Base-by-base conservation (phyloP, 2,113 vertebrate species). In the Triplophysa tibetana region DNA sequence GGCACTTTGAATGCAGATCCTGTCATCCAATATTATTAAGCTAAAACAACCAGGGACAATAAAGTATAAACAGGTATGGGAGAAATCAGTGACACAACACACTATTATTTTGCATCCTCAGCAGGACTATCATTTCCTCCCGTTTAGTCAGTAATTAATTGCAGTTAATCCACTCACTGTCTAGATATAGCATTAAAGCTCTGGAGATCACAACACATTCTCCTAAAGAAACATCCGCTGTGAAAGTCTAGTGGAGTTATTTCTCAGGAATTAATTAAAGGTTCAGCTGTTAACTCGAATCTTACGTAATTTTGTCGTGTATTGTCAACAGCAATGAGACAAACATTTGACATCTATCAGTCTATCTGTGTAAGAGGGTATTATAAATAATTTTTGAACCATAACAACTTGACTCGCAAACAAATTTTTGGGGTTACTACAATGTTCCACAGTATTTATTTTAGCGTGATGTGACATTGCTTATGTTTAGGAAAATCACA, bases 1-100 rank as follows among this genome's bases (percentile, higher is more conserved):
- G 74, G 70, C 29, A 45, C 64, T 72, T 78, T 85, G 87, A 90
- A 85, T 89, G 85, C 75, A 85, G 61, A 83, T 85, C 85, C 80
- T 88, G 86, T 88, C 83, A 86, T 82, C 41, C 67, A 21, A 81
- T 83, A 67, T 83, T 82, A 86, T 86, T 84, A 83, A 85, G 62
- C 41, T 45, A 78, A 48, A 52, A 74, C 17, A 52, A 80, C 83
- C 41, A 6, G 84, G 84, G 86, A 83, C 56, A 82, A 76, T 65
- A 67, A 69, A 64, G 62, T 70, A 81, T 86, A 85, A 87, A 89
- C 86, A 85, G 83, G 85, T 81, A 23, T 29, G 19, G 10, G 21
- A 58, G 69, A 48, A 66, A 78, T 78, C 83, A 58, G 38, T 70
- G 79, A 84, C 70, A 79, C 48, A 72, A 78, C 77, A 77, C 24